Evolutionary conservation across 1,140 invertebrate species (phyloP), one percentile per base, ranked within the genome.

Genomic region (Atta cephalotes): DNA sequence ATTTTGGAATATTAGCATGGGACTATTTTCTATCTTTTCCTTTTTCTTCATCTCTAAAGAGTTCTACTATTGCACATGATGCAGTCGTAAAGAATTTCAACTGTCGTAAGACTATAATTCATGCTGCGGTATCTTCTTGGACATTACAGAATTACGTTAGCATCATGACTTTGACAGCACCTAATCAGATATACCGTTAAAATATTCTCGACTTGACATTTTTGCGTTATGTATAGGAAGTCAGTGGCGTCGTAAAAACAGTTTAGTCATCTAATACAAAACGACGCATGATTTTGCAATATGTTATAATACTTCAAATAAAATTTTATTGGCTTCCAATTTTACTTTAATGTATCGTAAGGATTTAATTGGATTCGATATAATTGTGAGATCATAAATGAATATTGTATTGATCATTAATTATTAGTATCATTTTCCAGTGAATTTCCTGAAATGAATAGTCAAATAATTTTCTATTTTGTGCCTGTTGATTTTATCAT

Each of bases 1-100:
- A 18, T 3, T 71, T 81, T 58, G 5, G 7, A 9, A 58, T 7
- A 58, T 7, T 58, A 6, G n/a, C 18, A 18, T 7, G 21, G 35
- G 6, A 39, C 6, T 39, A n/a, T 18, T 58, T 58, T 58, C 56
- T n/a, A 58, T 58, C 18, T 21, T 58, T 7, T 58, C 16, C 16
- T 56, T 56, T 56, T 56, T 56, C 7, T 39, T 39, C 6, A 9
- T 56, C 4, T 6, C 16, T 18, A 56, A 56, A 56, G 16, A 6
- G 6, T 39, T 39, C 18, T 58, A 58, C 2, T n/a, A 6, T 79
- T n/a, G 18, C 45, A 58, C 66, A 66, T 35, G 35, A 82, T 14
- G n/a, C n/a, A 35, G 14, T 49, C 79, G 25, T 82, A 60, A 82
- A 25, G 9, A 82, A 12, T n/a, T 25, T 70, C 31, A n/a, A 31